phyloP scores from a whole-genome alignment of 2,113 vertebrate species.

The Elanus axillaris region DNA sequence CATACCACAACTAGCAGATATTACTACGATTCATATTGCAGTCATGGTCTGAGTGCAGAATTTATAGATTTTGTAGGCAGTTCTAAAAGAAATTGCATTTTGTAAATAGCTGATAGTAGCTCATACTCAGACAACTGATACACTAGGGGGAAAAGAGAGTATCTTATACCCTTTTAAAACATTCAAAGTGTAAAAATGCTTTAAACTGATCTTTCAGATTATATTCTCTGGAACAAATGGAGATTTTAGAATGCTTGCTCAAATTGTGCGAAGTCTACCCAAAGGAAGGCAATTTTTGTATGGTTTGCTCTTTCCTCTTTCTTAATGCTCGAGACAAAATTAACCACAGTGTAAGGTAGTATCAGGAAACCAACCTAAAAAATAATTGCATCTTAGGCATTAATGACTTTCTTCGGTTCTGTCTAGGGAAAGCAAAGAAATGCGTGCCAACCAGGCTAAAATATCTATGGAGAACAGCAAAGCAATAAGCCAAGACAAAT shows the following conservation, averaged over 20 bases:
- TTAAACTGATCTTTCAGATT: not conserved
- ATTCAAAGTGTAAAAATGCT: not conserved
- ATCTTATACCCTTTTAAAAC: not conserved
- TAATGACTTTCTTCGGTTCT: conserved; percentile 1
- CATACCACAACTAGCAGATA: not conserved
- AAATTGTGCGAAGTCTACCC: not conserved
- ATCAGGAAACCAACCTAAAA: not conserved
- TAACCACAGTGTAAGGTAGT: not conserved
- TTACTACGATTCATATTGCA: not conserved
- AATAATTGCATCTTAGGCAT: not conserved
- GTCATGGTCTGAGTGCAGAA: not conserved
- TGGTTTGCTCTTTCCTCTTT: not conserved
- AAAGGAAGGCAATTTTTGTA: not conserved
- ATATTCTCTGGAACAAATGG: not conserved
- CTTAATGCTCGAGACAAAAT: not conserved
- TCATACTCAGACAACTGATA: not conserved
- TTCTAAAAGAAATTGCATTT: not conserved
- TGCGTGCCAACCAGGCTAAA: conserved; percentile 97
- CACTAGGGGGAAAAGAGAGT: not conserved
- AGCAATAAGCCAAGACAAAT: conserved; percentile 98
- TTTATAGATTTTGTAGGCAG: not conserved
- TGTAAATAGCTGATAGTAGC: not conserved
- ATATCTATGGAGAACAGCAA: conserved; percentile 99
- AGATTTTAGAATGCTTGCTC: not conserved
- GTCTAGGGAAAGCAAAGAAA: conserved; percentile 94